Evolutionary conservation across 2,113 vertebrate species (phyloP).

Genomic region (Saguinus midas): DNA sequence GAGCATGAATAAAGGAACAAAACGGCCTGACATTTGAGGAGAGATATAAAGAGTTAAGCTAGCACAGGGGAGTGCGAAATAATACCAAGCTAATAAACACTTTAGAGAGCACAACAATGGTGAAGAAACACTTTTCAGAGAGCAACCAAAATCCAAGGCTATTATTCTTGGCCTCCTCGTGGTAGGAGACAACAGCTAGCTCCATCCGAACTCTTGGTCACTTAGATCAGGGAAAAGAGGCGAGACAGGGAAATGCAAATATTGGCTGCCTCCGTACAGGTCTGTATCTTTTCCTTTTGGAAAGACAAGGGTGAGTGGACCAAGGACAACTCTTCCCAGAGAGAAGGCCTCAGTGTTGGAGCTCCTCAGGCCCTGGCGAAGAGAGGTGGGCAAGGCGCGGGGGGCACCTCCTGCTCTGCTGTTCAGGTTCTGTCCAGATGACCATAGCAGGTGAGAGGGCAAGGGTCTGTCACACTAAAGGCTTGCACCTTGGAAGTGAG

Average conservation of each 20-base stretch:
- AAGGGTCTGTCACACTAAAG: not conserved
- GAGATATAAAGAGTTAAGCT: not conserved
- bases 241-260: not conserved
- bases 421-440: not conserved
- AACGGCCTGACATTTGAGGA: not conserved
- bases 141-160: not conserved
- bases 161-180: not conserved
- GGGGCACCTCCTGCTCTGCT: not conserved
- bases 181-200: not conserved
- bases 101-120: not conserved
- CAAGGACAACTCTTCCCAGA: not conserved
- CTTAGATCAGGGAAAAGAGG: constrained; percentile 19
- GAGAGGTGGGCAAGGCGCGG: not conserved
- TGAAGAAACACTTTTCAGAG: not conserved
- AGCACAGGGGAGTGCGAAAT: not conserved
- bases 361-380: not conserved
- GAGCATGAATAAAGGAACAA: not conserved
- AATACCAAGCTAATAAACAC: not conserved
- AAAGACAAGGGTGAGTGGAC: not conserved
- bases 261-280: not conserved
- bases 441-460: not conserved
- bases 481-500: not conserved
- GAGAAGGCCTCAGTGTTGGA: not conserved
- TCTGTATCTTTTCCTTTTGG: not conserved
- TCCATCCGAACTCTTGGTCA: not conserved